These are phyloP conservation scores for Whitmania pigra DNA, from an alignment of 1,140 invertebrate genomes.

Conservation along the genomic window DNA sequence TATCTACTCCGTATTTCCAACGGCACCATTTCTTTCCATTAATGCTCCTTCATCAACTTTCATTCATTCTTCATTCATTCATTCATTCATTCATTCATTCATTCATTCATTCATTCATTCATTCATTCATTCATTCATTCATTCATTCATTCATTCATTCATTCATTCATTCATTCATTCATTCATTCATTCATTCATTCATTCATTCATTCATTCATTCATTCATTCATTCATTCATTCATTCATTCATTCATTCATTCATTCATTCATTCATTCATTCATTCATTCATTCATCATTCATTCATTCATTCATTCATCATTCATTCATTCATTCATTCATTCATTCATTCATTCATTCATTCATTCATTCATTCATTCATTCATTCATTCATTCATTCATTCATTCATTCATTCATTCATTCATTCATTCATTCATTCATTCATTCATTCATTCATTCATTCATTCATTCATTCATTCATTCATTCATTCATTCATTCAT, in stretches of 20 bases:
- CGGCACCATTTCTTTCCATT: neutral
- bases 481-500: no score
- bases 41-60: neutral
- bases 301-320: neutral
- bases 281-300: constrained; percentile 1
- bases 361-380: no score
- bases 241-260: constrained; percentile 20
- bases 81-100: neutral
- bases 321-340: no score
- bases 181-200: constrained; percentile 16
- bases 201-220: constrained; percentile 18
- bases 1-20: no score
- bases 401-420: no score
- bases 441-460: no score
- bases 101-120: constrained; percentile 4
- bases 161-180: neutral
- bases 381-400: no score
- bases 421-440: no score
- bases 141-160: neutral
- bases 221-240: constrained; percentile 18
- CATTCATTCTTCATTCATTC: constrained; percentile 10
- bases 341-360: no score
- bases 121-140: constrained; percentile 9
- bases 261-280: constrained; percentile 20
- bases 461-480: no score